Percentiles rank a stretch among this genome's conserved stretches.
Evolutionary conservation across 1,140 invertebrate species (phyloP).

Genomic region (Laupala kohalensis): DNA sequence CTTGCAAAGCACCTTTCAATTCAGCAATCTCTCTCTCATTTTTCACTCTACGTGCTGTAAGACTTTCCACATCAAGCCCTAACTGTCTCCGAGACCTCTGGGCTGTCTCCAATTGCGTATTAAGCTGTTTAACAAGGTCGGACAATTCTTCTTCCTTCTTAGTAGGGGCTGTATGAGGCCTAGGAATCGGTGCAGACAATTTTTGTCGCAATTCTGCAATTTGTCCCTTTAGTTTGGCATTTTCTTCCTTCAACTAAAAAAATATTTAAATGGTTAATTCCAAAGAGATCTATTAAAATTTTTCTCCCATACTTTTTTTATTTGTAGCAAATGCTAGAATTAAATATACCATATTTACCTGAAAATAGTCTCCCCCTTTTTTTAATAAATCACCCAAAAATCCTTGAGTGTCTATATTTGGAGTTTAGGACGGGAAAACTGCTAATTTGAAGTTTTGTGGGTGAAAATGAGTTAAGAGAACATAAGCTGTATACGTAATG

Average conservation of each 20-base stretch:
- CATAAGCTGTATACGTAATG: too few relatives aligned
- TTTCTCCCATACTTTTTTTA: too few relatives aligned
- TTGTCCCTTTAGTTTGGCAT: conserved; percentile 25
- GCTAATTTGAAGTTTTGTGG: too few relatives aligned
- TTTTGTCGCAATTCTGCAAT: conserved; percentile 12
- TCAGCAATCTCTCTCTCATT: conserved; percentile 6
- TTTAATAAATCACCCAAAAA: too few relatives aligned
- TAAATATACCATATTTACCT: too few relatives aligned
- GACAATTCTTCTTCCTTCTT: conserved; percentile 14
- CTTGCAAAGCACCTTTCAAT: background rate
- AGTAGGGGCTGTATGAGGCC: background rate
- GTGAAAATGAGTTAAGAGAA: too few relatives aligned
- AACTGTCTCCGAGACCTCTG: conserved; percentile 13
- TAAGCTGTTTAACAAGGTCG: conserved; percentile 8
- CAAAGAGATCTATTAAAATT: too few relatives aligned
- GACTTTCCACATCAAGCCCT: conserved; percentile 10
- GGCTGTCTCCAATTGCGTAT: conserved; percentile 11
- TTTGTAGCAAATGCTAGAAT: too few relatives aligned
- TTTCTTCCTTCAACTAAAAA: conserved; percentile 29
- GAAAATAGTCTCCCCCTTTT: too few relatives aligned
- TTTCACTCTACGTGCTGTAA: conserved; percentile 8
- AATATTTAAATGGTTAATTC: too few relatives aligned
- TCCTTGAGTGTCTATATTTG: too few relatives aligned
- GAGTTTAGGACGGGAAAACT: too few relatives aligned
- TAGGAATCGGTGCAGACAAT: background rate